Base-by-base conservation (phyloP, 2,888 invertebrate genomes). In the Pocota personata region DNA sequence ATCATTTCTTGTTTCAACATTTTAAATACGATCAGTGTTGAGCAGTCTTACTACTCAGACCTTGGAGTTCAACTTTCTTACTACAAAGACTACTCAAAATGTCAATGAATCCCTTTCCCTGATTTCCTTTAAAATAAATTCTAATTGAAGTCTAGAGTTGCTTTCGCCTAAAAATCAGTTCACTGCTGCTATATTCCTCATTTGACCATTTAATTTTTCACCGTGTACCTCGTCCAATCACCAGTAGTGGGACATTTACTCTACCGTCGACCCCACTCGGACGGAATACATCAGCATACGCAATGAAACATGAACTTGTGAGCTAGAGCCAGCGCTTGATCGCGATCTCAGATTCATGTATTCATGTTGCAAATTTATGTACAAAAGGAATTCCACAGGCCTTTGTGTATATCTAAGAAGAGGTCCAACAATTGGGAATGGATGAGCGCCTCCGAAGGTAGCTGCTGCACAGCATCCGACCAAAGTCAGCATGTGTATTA, bases 301-400 rank as follows among this genome's bases (percentile, higher is more conserved):
- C 87, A 87, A 87, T 87, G 87, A 72, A 86, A 84, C 84, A 84
- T 73, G 60, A 50, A 46, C 50, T 75, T 75, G 73, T 72, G 43
- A 24, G 52, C 55, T 40, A 43, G 21, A 79, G 57, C 69, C 73
- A 66, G 32, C 62, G 24, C 55, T 72, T 73, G 86, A 82, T 86
- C 82, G 86, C 86, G 76, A 82, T 86, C 82, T 66, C 46, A 60
- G 71, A 80, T 86, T 82, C 86, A 86, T 86, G 82, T 77, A 86
- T 86, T 86, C 86, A 86, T 77, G 72, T 77, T 86, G 86, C 77
- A 82, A 86, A 86, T 86, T 86, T 86, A 82, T 86, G 72, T 86
- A 82, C 77, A 82, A 82, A 86, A 80, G 64, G 71, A 64, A 86
- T 80, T 86, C 76, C 80, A 66, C 50, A 55, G 46, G 57, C 52